Base-by-base conservation (phyloP, 2,888 invertebrate species). In the Watsonalla binaria region DNA sequence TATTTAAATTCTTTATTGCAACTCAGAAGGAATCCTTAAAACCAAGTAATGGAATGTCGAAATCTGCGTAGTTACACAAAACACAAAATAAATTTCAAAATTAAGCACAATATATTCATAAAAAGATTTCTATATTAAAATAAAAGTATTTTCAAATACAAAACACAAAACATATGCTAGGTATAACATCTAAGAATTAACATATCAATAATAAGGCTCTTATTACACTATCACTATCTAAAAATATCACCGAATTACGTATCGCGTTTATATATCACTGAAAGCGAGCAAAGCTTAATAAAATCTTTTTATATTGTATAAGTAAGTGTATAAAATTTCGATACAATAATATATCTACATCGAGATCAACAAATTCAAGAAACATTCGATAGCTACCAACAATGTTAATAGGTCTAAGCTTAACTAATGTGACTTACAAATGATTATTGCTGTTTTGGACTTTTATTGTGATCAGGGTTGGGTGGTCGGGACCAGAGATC, bases 221-320 rank as follows among this genome's bases (percentile, higher is more conserved):
- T 75, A 78, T 75, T 72, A 65, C 77, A 70, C 77, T 80, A 76
- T 76, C 69, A 74, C 62, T 66, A 67, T 60, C 68, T 72, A 62
- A 82, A 85, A 83, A 88, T 89, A 90, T 90, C 89, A 90, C 89
- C 85, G 72, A 82, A 84, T 88, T 89, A 90, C 89, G 89, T 90
- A 90, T 89, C 80, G 78, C 78, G 78, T 82, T 75, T 72, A 82
- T 73, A 78, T 87, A 86, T 86, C 85, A 85, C 85, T 77, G 68
- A 72, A 80, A 80, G 76, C 78, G 68, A 67, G 49, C 37, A 15
- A 80, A 76, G 74, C 78, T 78, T 84, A 79, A 55, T 11, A 8
- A 52, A 59, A 52, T 66, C 63, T 70, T 69, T 4, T 24, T 24
- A 24, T 24, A 24, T 24, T 24, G 24, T 24, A 24, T 24, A 24